Evolutionary conservation across 2,113 vertebrate species (phyloP).

Genomic region (Pampusana beccarii): DNA sequence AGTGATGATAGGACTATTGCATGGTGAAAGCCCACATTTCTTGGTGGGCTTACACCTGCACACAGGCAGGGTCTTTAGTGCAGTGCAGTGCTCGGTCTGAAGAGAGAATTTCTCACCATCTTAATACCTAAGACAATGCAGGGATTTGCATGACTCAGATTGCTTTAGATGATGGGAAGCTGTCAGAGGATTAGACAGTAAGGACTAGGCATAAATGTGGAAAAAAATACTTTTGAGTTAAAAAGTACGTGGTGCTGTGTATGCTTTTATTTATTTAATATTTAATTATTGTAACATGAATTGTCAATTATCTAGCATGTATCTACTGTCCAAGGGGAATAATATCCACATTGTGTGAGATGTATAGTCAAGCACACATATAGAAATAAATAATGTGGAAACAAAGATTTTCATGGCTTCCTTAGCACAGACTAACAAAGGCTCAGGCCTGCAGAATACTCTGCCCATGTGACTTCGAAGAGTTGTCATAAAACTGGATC

Average conservation of each 20-base stretch:
- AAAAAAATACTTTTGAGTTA: neutral
- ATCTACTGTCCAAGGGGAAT: neutral
- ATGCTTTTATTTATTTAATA: neutral
- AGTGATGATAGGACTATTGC: neutral
- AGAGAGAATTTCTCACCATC: neutral
- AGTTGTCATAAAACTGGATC: neutral
- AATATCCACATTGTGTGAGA: neutral
- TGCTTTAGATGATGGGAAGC: neutral
- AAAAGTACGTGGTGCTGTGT: neutral
- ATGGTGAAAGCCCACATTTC: neutral
- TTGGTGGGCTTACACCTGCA: neutral
- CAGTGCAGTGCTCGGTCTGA: neutral
- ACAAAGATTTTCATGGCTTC: neutral
- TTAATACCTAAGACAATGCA: neutral
- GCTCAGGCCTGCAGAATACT: neutral
- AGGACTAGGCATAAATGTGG: neutral
- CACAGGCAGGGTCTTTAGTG: fast-evolving
- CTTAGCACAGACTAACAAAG: neutral
- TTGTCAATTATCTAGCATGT: neutral
- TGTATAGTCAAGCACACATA: neutral
- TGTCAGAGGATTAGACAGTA: neutral
- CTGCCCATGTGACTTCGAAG: neutral
- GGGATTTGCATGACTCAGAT: neutral
- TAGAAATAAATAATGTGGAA: neutral
- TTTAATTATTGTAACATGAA: neutral